Percentiles rank a stretch among this genome's conserved stretches.
Conservation (phyloP, 1,140 invertebrate species). For the Bombus sylvicola region DNA sequence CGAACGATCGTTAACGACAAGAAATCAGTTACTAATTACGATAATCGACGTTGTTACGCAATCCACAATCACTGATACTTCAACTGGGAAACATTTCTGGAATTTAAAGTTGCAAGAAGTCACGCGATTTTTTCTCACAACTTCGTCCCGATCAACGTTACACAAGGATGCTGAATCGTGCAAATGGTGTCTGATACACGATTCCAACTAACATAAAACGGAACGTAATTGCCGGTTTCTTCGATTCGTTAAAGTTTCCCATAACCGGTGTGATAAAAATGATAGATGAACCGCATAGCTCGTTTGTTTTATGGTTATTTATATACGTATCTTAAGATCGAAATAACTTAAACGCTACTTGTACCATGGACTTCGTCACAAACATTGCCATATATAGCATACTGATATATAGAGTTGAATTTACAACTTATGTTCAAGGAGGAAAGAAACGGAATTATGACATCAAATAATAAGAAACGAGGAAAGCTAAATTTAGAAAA, state of each 20-base stretch:
- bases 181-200: background rate
- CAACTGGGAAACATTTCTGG: background rate
- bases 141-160: background rate
- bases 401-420: too few species aligned
- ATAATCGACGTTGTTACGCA: constrained; percentile 4
- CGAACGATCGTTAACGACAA: background rate
- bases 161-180: background rate
- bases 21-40: background rate
- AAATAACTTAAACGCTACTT: too few species aligned
- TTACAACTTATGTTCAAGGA: background rate
- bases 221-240: background rate
- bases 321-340: too few species aligned
- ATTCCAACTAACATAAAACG: background rate
- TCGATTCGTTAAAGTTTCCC: background rate
- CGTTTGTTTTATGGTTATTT: background rate
- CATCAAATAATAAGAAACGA: background rate
- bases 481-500: background rate
- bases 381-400: too few species aligned
- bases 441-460: background rate
- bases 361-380: too few species aligned
- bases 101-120: constrained; percentile 2
- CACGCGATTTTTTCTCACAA: background rate
- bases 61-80: background rate
- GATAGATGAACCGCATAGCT: background rate
- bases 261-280: background rate